Base-by-base conservation (phyloP, 2,888 invertebrate genomes). In the Phasia obesa region DNA sequence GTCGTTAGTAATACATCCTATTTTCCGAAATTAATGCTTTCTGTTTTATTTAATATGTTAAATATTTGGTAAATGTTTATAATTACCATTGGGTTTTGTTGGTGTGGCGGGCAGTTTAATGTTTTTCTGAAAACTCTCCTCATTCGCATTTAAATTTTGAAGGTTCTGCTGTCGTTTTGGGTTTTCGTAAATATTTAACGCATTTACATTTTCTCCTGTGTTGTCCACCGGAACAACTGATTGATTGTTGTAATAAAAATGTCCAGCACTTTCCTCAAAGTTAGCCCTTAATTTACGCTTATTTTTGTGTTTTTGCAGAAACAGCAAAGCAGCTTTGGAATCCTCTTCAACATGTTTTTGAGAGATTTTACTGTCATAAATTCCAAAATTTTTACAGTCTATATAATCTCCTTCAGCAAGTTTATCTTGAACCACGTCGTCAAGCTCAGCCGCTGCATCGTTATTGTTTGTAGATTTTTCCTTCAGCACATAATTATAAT, bases 381-480 rank as follows among this genome's bases (percentile, higher is more conserved):
- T 15, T 15, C 73, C 51, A 15, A 35, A 62, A 0, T 38, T 15
- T 62, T 73, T 73, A 9, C 31, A 21, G 2, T 65, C 35, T 23
- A 38, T 38, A 44, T 38, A 74, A 69, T 74, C 57, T 15, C 62
- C 42, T 2, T 19, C 21, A 23, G 15, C 17, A 51, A 7, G 21
- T 42, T 62, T 42, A 42, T 23, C 15, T 19, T 57, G 23, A 11
- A 11, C 19, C 9, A 31, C 13, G 47, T 81, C 70, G 17, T 62
- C 57, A 35, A 73, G 64, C 0, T 23, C 19, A 2, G 13, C 11
- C 9, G 23, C 15, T 11, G 13, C 38, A 9, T 51, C 25, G 42
- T 82, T 82, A 51, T 77, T 82, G 42, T 82, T 82, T 31, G 42
- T 13, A 13, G 69, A 11, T 74, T 82, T 82, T 69, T 77, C 81